phyloP scores from a whole-genome alignment of 1,140 invertebrate species.

The Temnothorax curvispinosus region DNA sequence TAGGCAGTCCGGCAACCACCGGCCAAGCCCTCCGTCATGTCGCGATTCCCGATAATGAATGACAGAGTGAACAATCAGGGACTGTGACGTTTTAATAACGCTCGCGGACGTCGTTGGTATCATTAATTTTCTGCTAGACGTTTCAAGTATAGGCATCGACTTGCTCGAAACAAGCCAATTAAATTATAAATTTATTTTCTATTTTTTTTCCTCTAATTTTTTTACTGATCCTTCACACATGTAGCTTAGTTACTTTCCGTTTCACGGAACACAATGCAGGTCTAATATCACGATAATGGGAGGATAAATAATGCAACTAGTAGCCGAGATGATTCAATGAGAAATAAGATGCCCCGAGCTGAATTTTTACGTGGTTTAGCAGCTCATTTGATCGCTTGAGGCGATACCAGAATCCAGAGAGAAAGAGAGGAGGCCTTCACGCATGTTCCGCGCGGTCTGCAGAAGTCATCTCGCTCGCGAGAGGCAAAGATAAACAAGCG shows the following conservation, averaged over 20 bases:
- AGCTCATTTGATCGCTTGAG: slow-evolving; percentile 38
- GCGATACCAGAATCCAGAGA: slow-evolving; percentile 10
- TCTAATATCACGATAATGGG: slow-evolving; percentile 4
- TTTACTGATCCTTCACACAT: not conserved
- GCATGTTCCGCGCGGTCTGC: slow-evolving; percentile 15
- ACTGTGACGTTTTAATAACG: slow-evolving; percentile 53
- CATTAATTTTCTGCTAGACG: slow-evolving; percentile 29
- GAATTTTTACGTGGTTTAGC: slow-evolving; percentile 19
- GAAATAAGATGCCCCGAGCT: not conserved
- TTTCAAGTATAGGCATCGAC: not conserved
- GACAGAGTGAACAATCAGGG: slow-evolving; percentile 26
- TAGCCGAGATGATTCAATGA: slow-evolving; percentile 17
- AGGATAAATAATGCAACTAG: slow-evolving; percentile 23
- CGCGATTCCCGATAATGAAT: slow-evolving; percentile 36
- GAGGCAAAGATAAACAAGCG: slow-evolving; percentile 54
- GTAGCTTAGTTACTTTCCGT: not conserved
- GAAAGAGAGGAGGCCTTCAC: not conserved
- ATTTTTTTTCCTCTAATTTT: not conserved
- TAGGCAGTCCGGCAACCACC: slow-evolving; percentile 7
- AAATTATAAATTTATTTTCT: not conserved
- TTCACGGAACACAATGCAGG: not conserved
- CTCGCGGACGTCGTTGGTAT: not conserved
- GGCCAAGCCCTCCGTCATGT: slow-evolving; percentile 6
- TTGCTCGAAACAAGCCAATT: not conserved
- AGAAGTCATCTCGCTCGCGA: slow-evolving; percentile 30